phyloP scores from a whole-genome alignment of 2,888 invertebrate species.

The Lasioglossum villosulum region DNA sequence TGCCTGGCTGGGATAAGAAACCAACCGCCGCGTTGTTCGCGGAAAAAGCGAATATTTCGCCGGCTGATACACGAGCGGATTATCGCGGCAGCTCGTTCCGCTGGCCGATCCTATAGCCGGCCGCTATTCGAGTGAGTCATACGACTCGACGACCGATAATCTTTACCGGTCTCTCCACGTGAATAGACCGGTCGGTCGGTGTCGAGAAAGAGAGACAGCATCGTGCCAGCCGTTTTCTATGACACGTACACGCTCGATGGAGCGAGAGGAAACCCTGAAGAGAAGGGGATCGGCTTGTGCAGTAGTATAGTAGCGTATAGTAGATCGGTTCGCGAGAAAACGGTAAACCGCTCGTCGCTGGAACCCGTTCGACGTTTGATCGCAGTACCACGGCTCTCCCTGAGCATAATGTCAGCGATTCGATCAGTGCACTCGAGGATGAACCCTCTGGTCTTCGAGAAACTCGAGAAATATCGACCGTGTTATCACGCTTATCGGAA shows the following conservation, averaged over 20 bases:
- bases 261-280: constrained; percentile 16
- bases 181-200: constrained; percentile 63
- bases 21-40: neutral
- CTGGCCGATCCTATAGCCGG: constrained; percentile 33
- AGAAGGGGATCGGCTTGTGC: neutral
- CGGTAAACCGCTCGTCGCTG: constrained; percentile 68
- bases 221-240: constrained; percentile 56
- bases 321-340: constrained; percentile 66
- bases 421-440: constrained; percentile 30
- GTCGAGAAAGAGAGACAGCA: constrained; percentile 31
- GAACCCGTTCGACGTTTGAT: constrained; percentile 61
- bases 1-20: neutral
- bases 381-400: constrained; percentile 18
- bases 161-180: constrained; percentile 49
- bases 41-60: constrained; percentile 6
- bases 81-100: constrained; percentile 47
- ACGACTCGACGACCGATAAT: constrained; percentile 61
- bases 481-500: too few relatives aligned
- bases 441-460: too few relatives aligned
- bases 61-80: constrained; percentile 48
- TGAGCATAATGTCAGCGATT: constrained; percentile 52
- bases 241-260: constrained; percentile 37
- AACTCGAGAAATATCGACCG: too few relatives aligned
- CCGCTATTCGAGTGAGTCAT: constrained; percentile 68
- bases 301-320: neutral